A percentile compares a stretch with the other conserved stretches of the same genome.
Conservation (phyloP, 2,888 invertebrate species). For the Limnephilus marmoratus region DNA sequence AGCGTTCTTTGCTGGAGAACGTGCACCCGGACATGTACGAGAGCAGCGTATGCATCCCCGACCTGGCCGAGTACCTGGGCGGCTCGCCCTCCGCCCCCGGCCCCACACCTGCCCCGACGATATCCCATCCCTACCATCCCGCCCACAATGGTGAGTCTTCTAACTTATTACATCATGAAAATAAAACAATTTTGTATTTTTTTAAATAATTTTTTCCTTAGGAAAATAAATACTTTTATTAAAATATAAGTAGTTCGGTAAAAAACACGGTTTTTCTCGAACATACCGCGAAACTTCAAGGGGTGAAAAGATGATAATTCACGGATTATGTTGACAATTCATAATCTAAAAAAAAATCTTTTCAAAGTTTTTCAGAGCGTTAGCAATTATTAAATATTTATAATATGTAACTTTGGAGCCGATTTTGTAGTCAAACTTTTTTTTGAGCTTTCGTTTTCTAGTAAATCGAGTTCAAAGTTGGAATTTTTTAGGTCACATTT, state of each 20-base stretch:
- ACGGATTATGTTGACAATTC: no score
- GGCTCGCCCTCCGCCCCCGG: slow-evolving; percentile 73
- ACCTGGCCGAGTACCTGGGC: slow-evolving; percentile 84
- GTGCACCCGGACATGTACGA: slow-evolving; percentile 88
- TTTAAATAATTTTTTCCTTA: not conserved
- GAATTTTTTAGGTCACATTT: no score
- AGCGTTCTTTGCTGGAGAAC: slow-evolving; percentile 84
- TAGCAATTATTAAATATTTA: not conserved
- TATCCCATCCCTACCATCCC: slow-evolving; percentile 70
- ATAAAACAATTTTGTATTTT: not conserved
- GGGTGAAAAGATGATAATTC: not conserved
- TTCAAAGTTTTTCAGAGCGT: not conserved
- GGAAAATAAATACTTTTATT: not conserved
- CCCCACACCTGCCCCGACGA: slow-evolving; percentile 65
- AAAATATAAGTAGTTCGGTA: not conserved
- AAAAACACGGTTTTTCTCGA: not conserved
- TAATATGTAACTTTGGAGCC: not conserved
- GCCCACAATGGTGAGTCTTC: slow-evolving; percentile 78
- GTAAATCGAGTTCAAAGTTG: no score
- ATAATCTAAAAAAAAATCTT: not conserved
- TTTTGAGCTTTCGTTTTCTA: no score
- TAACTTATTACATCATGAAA: not conserved
- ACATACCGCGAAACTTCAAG: not conserved
- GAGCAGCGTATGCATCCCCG: slow-evolving; percentile 87
- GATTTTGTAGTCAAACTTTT: no score